Evolutionary conservation across 2,113 vertebrate species (phyloP).

Genomic region (Montifringilla adamsi): DNA sequence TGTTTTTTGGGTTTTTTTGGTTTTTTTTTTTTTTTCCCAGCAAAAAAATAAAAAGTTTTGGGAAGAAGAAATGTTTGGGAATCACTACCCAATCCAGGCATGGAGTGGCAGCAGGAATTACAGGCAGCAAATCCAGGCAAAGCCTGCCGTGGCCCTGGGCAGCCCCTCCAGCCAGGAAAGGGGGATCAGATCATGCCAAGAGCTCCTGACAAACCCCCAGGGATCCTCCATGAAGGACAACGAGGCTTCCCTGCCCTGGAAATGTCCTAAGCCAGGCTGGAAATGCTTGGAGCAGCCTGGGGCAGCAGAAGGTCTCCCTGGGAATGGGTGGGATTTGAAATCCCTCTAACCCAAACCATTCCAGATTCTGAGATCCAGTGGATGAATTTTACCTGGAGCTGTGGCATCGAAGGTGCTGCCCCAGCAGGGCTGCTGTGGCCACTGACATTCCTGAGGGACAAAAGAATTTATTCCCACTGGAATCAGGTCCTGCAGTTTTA

Average conservation of each 20-base stretch:
- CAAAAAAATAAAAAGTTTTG: background rate
- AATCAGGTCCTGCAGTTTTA: background rate
- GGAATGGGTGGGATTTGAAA: background rate
- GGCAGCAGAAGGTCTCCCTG: background rate
- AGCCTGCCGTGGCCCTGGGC: background rate
- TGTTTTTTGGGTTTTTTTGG: no score
- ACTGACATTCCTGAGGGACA: background rate
- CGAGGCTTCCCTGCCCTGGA: accelerated
- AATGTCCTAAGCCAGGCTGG: background rate
- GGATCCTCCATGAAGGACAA: background rate
- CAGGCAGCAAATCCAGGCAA: background rate
- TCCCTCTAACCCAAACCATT: background rate
- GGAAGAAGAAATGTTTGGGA: background rate
- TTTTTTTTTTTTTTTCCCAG: background rate
- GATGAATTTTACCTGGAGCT: background rate
- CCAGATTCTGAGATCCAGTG: background rate
- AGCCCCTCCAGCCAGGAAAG: background rate
- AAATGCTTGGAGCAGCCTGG: background rate
- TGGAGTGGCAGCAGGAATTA: background rate
- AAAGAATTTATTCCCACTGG: background rate
- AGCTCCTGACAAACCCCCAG: background rate
- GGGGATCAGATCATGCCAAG: background rate
- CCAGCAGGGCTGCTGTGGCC: background rate
- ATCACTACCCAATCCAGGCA: accelerated
- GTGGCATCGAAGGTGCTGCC: background rate